A percentile compares a stretch with the other conserved stretches of the same genome.
phyloP scores from a whole-genome alignment of 2,113 vertebrate species.

The Cyanoliseus patagonus region DNA sequence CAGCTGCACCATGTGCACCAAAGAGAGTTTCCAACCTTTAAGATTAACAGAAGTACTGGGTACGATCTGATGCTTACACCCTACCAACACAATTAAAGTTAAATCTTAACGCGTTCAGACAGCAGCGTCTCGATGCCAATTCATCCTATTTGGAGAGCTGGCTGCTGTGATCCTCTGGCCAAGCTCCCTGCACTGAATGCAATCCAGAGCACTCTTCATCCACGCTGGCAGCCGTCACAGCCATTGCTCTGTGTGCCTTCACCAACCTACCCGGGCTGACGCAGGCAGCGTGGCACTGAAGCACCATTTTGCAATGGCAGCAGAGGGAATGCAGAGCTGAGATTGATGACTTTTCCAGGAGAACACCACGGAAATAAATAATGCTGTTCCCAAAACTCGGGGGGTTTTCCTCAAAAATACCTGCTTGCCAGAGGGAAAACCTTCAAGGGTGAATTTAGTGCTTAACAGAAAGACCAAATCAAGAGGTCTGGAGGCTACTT shows the following conservation, averaged over 20 bases:
- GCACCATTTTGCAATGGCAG: background rate
- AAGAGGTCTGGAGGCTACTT: background rate
- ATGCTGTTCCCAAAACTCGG: background rate
- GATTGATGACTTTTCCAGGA: background rate
- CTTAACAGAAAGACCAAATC: background rate
- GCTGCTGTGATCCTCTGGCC: background rate
- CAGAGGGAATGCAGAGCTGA: background rate
- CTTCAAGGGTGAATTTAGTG: background rate
- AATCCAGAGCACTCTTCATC: background rate
- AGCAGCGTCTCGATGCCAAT: background rate
- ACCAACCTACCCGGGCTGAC: background rate
- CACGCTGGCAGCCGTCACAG: accelerated
- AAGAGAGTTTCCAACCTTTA: background rate
- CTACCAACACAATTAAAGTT: background rate
- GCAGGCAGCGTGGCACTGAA: background rate
- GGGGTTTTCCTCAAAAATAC: background rate
- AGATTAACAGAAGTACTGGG: background rate
- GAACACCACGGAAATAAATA: background rate
- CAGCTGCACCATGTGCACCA: background rate
- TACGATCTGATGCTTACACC: accelerated
- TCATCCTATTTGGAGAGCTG: background rate
- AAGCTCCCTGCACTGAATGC: accelerated
- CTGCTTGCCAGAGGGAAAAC: background rate
- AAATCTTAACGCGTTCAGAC: background rate
- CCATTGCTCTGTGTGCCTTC: accelerated